Evolutionary conservation across 2,797 vertebrate species (phyloP).

Genomic region (Phoeniculus purpureus): DNA sequence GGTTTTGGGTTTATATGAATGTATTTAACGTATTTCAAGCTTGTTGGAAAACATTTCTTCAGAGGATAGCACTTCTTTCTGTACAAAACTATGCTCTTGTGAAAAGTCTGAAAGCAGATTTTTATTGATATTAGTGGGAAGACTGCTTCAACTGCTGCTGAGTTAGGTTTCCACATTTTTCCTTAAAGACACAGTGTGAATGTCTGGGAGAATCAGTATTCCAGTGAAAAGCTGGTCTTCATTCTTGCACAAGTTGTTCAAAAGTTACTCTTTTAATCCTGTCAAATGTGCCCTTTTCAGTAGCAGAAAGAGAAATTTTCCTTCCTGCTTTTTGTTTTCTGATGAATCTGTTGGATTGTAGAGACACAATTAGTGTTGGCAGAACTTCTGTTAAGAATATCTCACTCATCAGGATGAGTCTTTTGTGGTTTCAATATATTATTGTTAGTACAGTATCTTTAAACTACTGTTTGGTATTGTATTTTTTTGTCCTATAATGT

Average conservation of each 20-base stretch:
- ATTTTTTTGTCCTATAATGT: neutral
- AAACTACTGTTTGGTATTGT: too few relatives aligned
- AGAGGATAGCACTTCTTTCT: neutral
- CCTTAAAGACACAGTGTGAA: neutral
- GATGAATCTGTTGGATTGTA: neutral
- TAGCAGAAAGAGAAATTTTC: neutral
- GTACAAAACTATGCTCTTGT: accelerated
- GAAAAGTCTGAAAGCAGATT: neutral
- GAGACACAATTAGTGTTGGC: neutral
- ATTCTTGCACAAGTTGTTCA: neutral
- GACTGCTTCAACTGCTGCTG: neutral
- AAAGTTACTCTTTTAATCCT: neutral
- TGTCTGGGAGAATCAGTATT: neutral
- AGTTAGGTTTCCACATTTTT: neutral
- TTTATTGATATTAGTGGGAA: neutral
- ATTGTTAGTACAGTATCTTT: neutral
- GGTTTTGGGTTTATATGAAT: neutral
- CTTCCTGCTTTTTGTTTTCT: neutral
- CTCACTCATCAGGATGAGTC: neutral
- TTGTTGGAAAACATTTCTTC: neutral
- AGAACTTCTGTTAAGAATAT: neutral
- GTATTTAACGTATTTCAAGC: neutral
- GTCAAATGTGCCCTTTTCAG: neutral
- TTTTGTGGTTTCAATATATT: neutral
- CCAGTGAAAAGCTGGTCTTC: neutral